phyloP scores from a whole-genome alignment of 1,140 invertebrate genomes.

The Muscidifurax raptorellus region DNA sequence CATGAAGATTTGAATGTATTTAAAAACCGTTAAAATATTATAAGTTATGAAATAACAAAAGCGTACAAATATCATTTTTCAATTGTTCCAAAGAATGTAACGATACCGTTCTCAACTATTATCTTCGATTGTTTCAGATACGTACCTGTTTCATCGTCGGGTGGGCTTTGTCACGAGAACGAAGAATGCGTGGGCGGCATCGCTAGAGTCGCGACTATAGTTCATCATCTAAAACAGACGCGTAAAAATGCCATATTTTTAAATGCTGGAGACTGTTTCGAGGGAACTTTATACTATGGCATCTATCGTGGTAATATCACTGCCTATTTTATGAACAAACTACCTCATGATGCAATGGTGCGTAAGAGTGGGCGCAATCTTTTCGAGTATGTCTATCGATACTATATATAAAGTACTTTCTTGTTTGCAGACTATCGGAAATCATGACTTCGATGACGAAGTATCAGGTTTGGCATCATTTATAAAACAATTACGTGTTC shows the following conservation, averaged over 20 bases:
- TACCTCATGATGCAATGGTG: slow-evolving; percentile 89
- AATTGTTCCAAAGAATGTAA: no score
- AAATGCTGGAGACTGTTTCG: slow-evolving; percentile 90
- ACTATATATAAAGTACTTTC: neutral
- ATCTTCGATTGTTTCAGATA: slow-evolving; percentile 74
- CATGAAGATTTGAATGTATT: no score
- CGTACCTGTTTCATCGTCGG: slow-evolving; percentile 80
- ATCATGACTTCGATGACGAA: slow-evolving; percentile 92
- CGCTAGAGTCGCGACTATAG: slow-evolving; percentile 80
- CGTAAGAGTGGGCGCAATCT: neutral
- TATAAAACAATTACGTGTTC: slow-evolving; percentile 79
- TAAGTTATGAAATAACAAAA: no score
- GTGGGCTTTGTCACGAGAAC: slow-evolving; percentile 77
- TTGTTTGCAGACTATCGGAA: slow-evolving; percentile 82
- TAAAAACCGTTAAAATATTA: no score
- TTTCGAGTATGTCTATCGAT: no score
- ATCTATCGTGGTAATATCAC: slow-evolving; percentile 85
- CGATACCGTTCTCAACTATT: no score
- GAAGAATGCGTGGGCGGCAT: slow-evolving; percentile 83
- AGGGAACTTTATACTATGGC: slow-evolving; percentile 91
- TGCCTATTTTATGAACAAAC: slow-evolving; percentile 84
- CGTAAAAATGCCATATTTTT: slow-evolving; percentile 82
- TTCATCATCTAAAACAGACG: slow-evolving; percentile 70
- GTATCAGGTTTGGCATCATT: slow-evolving; percentile 86
- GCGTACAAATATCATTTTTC: no score